phyloP scores from a whole-genome alignment of 2,888 invertebrate species.

The Theristus sp. region DNA sequence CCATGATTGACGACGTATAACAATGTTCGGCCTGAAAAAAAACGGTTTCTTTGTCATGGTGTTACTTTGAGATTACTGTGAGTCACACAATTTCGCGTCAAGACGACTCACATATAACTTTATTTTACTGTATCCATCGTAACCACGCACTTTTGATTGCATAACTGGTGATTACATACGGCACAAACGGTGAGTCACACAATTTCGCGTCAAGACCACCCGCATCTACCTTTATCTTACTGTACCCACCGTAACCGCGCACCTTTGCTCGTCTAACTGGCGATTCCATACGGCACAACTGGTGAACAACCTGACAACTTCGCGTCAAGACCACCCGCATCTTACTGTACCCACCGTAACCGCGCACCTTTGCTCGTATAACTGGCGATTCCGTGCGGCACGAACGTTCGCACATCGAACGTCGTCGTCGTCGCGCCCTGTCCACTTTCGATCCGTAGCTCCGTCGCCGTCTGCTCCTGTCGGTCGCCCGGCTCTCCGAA shows the following conservation, averaged over 20 bases:
- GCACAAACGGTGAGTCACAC: not conserved
- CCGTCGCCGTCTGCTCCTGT: not conserved
- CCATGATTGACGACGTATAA: conserved; percentile 16
- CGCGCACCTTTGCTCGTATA: conserved; percentile 4
- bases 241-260: too few relatives aligned
- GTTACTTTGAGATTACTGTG: too few relatives aligned
- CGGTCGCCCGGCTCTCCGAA: not conserved
- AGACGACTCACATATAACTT: too few relatives aligned
- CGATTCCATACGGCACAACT: conserved; percentile 6
- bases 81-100: not conserved
- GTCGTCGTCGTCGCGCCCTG: not conserved
- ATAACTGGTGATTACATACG: conserved; percentile 4
- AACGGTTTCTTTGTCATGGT: too few relatives aligned
- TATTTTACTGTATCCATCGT: too few relatives aligned
- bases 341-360: too few relatives aligned
- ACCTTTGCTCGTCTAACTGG: conserved; percentile 4
- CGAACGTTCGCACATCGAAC: conserved; percentile 1
- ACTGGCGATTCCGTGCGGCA: conserved; percentile 5
- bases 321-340: too few relatives aligned
- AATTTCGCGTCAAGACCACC: not conserved
- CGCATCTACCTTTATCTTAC: too few relatives aligned
- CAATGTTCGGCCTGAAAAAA: not conserved
- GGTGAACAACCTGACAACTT: not conserved
- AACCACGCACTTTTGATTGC: conserved; percentile 2
- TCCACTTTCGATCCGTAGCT: not conserved